Evolutionary conservation across 30 jellyfish, hydroid and myxozoan species (phyloP).

Genomic region (Rhopilema esculentum): DNA sequence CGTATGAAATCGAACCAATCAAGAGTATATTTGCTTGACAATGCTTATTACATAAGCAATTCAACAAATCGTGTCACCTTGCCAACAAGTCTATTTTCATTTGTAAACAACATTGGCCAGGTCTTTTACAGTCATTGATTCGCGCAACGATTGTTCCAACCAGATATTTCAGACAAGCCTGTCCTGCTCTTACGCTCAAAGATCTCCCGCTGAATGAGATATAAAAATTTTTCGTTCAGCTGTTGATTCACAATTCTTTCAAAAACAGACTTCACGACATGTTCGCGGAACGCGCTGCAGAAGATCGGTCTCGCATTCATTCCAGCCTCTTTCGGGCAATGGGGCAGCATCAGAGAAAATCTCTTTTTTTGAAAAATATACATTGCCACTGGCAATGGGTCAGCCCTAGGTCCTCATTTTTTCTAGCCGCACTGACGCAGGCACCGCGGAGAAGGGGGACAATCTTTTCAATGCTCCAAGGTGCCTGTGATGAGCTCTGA

Average conservation of each 20-base stretch:
- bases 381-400: no score
- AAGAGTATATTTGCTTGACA: constrained; percentile 13
- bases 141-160: background rate
- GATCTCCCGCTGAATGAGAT: background rate
- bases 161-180: background rate
- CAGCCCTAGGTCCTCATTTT: no score
- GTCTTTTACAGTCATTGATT: background rate
- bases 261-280: background rate
- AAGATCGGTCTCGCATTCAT: background rate
- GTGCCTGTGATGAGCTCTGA: no score
- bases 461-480: no score
- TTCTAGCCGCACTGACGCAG: no score
- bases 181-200: background rate
- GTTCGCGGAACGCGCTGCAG: background rate
- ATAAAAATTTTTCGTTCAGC: background rate
- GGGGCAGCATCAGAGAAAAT: no score
- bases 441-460: no score
- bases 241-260: background rate
- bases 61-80: constrained; percentile 43
- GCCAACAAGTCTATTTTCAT: constrained; percentile 70
- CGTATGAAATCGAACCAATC: constrained; percentile 21
- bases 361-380: no score
- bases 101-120: constrained; percentile 48
- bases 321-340: background rate
- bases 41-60: constrained; percentile 31